Evolutionary conservation across 2,113 vertebrate species (phyloP), one percentile per base, ranked within the genome.

Genomic region (Microtus richardsoni): DNA sequence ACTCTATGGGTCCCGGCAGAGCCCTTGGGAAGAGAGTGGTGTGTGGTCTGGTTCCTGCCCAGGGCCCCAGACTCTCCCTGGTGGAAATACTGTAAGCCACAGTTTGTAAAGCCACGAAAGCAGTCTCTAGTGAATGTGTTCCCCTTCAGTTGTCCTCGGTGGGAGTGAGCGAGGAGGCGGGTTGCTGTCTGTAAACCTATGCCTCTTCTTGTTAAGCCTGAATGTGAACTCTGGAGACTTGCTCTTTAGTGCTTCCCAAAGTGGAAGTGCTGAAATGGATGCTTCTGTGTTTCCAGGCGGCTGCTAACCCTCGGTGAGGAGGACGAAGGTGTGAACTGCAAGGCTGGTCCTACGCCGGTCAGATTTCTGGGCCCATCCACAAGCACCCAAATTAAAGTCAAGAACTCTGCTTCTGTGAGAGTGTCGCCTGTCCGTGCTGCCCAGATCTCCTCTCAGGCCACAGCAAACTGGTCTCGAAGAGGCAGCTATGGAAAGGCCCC

Each of bases 351-450:
- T 44, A 98, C 98, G 77, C 98, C 98, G 6, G 97, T 99, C 75
- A 96, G 97, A 52, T 98, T 97, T 97, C 95, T 97, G 79, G 98
- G 98, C 68, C 98, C 98, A 60, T 99, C 98, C 52, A 99, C 98
- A 74, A 98, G 97, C 87, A 99, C 98, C 6, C 85, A 73, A 21
- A 98, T 99, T 90, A 98, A 98, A 97, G 98, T 98, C 36, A 98
- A 97, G 96, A 98, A 98, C 79, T 98, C 98, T 17, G 96, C 97
- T 87, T 96, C 97, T 12, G 88, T 98, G 84, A 97, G 96, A 62
- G 74, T 97, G 88, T 86, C 91, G 88, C 82, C 91, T 4, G 71
- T 83, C 58, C 71, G 0, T 2, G 26, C 89, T 5, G 41, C 47
- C 64, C 96, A 92, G 39, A 33, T 78, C 33, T n/a, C 0, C 87